phyloP scores from a whole-genome alignment of 2,888 invertebrate species.

The Caenorhabditis plicata region DNA sequence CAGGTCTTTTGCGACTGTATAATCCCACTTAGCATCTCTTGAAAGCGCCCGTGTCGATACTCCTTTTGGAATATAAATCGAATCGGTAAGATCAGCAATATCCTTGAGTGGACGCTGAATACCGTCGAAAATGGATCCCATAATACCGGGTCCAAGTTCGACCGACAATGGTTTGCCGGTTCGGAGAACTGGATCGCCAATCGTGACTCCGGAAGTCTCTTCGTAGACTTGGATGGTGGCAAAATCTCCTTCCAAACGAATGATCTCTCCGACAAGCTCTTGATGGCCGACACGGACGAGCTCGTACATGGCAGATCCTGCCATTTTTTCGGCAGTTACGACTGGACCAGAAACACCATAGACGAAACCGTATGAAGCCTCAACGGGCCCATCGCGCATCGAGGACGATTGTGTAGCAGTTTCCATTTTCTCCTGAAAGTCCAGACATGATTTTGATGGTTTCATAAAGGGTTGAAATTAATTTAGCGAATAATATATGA shows the following conservation, averaged over 20 bases:
- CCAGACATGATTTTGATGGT: too few species aligned
- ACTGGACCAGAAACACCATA: slow-evolving; percentile 89
- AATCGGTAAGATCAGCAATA: slow-evolving; percentile 86
- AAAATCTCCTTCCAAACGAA: slow-evolving; percentile 97
- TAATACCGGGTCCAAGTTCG: slow-evolving; percentile 97
- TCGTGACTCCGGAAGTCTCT: slow-evolving; percentile 85
- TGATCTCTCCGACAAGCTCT: slow-evolving; percentile 98
- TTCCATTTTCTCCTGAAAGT: slow-evolving; percentile 18
- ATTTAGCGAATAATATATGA: too few species aligned
- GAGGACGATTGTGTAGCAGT: too few species aligned
- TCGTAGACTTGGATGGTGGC: slow-evolving; percentile 93
- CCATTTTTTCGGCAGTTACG: slow-evolving; percentile 73
- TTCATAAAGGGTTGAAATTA: too few species aligned
- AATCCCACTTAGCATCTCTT: slow-evolving; percentile 84
- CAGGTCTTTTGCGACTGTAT: slow-evolving; percentile 73
- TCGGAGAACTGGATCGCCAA: slow-evolving; percentile 97
- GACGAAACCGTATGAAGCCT: slow-evolving; percentile 88
- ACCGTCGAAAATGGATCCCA: slow-evolving; percentile 99
- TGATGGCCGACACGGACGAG: slow-evolving; percentile 95
- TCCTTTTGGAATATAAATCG: slow-evolving; percentile 88
- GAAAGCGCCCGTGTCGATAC: slow-evolving; percentile 87
- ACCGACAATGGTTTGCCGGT: slow-evolving; percentile 98
- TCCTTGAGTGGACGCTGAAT: slow-evolving; percentile 95
- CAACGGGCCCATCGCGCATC: slow-evolving; percentile 69
- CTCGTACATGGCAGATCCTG: slow-evolving; percentile 95